A percentile compares a stretch with the other conserved stretches of the same genome.
phyloP scores from a whole-genome alignment of 1,140 invertebrate genomes.

The Drosophila nikananu region DNA sequence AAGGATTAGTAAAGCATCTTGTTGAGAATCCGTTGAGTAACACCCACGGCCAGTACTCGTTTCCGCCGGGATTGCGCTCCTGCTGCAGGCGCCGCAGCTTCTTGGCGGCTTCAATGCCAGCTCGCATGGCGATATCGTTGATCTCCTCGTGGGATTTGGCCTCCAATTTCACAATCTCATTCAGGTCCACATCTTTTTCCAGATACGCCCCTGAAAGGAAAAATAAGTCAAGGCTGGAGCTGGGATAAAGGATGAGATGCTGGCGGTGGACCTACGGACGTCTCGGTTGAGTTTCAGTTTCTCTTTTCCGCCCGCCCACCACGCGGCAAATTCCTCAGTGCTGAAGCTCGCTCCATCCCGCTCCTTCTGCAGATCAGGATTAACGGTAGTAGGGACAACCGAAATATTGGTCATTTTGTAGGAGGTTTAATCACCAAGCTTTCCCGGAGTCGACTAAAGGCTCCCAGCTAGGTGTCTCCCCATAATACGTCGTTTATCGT shows the following conservation, averaged over 20 bases:
- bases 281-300: constrained; percentile 88
- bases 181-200: constrained; percentile 45
- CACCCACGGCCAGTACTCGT: constrained; percentile 88
- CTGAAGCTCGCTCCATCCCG: constrained; percentile 91
- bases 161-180: constrained; percentile 27
- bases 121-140: constrained; percentile 83
- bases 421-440: not conserved
- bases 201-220: constrained; percentile 40
- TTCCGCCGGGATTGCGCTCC: constrained; percentile 88
- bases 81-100: constrained; percentile 90
- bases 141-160: constrained; percentile 69
- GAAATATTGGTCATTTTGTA: not conserved
- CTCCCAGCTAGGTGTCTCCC: too few species aligned
- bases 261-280: constrained; percentile 57
- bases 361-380: constrained; percentile 90
- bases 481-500: not conserved
- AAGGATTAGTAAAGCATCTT: not conserved
- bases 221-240: not conserved
- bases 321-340: constrained; percentile 90
- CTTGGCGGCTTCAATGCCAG: constrained; percentile 90
- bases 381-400: constrained; percentile 54
- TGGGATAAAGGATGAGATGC: not conserved
- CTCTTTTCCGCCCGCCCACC: constrained; percentile 91
- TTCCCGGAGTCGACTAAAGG: constrained; percentile 2
- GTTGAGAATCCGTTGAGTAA: not conserved